Evolutionary conservation across 2,113 vertebrate species (phyloP), one percentile per base, ranked within the genome.

Genomic region (Pedetes capensis): DNA sequence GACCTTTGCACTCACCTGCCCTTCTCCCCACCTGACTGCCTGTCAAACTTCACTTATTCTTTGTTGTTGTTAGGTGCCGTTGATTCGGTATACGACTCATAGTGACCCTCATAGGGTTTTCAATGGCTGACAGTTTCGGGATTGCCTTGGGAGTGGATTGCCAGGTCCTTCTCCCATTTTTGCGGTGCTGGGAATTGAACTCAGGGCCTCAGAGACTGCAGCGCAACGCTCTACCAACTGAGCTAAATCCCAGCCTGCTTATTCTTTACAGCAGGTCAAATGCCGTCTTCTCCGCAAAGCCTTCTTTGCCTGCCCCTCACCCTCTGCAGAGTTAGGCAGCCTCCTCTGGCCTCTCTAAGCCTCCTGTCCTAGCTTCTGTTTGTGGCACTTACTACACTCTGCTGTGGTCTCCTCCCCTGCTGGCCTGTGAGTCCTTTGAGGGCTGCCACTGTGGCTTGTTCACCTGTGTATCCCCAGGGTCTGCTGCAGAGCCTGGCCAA

Each of bases 351-450:
- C 49, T 82, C 79, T 89, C 59, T 11, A 2, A 47, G 44, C 66
- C 63, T 37, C 55, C 87, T 16, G 2, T 7, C 20, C n/a, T 18
- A 34, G 49, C 61, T 13, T 57, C n/a, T 37, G 37, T n/a, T 55
- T 42, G 29, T 9, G n/a, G 29, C 11, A 5, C 29, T 82, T 22
- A 34, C 27, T 10, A 0, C 4, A 20, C 53, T 47, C 37, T 42
- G 6, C 37, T 71, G 16, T 34, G 32, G 4, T 79, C 27, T 74
- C 37, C 57, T 71, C 37, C 49, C n/a, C 64, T 34, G 0, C 68
- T 13, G 8, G 53, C 37, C 66, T 55, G 32, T n/a, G 63, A 63
- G 72, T 83, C 68, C 72, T 76, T 4, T 49, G 61, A 59, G 34
- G 80, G 57, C 80, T 55, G 0, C 42, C 69, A 34, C 61, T 72